Base-by-base conservation (phyloP, 2,797 vertebrate species). In the Salarias fasciatus region DNA sequence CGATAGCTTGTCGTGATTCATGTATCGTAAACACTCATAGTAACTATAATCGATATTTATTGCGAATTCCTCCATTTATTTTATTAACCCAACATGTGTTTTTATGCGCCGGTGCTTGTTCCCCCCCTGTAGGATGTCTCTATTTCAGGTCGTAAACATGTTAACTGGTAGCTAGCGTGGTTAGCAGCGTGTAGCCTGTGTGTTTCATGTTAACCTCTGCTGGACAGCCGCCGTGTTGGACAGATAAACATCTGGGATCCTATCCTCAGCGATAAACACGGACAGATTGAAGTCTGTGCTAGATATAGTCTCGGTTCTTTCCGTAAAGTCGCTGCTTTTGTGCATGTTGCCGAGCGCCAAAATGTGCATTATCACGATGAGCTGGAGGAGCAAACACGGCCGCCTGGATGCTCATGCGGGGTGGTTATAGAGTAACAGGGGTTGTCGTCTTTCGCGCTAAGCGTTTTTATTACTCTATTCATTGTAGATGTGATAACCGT, bases 1-100 rank as follows among this genome's bases (percentile, higher is more conserved):
- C 66, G 66, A 54, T 83, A 72, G 65, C 67, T 57, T 33, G 14
- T 7, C 69, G 73, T 35, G 67, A 43, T 54, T 44, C 18, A 41
- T 37, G 46, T 53, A 75, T 15, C 46, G 35, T 61, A 12, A 46
- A 9, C 33, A 47, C 54, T 51, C 12, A 11, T 11, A 49, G 0
- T 11, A 5, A 12, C 28, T 24, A 28, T 2, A 33, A 37, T 13
- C 4, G 6, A 28, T 8, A 5, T 9, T 35, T 35, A 35, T 35
- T 44, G 15, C 43, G 5, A 3, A 7, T 31, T 10, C 12, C 0
- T 15, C 18, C 28, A 0, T 12, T 9, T 2, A 0, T 24, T 40
- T 1, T 0, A 6, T 3, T 2, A 5, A 9, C 11, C 11, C 13
- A 28, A 5, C 29, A 10, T 29, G 0, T 13, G 8, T 2, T 11